Evolutionary conservation across 2,888 invertebrate species (phyloP).

Genomic region (Coenonympha arcania): DNA sequence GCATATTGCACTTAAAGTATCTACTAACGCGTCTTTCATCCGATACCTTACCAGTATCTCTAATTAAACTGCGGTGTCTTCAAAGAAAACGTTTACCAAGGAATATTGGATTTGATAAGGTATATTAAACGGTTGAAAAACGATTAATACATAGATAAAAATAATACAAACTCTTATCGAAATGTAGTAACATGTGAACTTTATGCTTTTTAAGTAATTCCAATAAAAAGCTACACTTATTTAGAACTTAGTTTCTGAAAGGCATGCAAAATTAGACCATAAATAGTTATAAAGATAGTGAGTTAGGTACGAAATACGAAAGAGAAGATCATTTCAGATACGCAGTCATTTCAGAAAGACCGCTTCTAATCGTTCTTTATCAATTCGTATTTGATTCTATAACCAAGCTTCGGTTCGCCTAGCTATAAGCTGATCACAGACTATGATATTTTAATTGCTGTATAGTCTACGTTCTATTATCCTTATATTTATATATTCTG

Average conservation of each 20-base stretch:
- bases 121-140: constrained; percentile 25
- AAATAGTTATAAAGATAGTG: too few relatives aligned
- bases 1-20: constrained; percentile 49
- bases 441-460: too few relatives aligned
- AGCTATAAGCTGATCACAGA: too few relatives aligned
- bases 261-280: too few relatives aligned
- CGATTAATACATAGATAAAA: constrained; percentile 17
- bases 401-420: too few relatives aligned
- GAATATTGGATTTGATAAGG: constrained; percentile 28
- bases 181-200: background rate
- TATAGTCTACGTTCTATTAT: too few relatives aligned
- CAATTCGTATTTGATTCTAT: too few relatives aligned
- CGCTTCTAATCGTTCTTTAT: too few relatives aligned
- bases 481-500: too few relatives aligned
- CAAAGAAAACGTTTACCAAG: constrained; percentile 27
- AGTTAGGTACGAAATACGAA: too few relatives aligned
- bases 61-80: constrained; percentile 26
- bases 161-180: constrained; percentile 3
- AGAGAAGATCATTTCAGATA: too few relatives aligned
- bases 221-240: background rate
- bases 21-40: constrained; percentile 6
- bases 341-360: too few relatives aligned
- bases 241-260: background rate
- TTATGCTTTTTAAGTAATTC: background rate
- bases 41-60: constrained; percentile 3